A percentile compares a stretch with the other conserved stretches of the same genome.
Evolutionary conservation across 2,888 invertebrate genomes (phyloP).

Genomic region (Ophion ventricosus): DNA sequence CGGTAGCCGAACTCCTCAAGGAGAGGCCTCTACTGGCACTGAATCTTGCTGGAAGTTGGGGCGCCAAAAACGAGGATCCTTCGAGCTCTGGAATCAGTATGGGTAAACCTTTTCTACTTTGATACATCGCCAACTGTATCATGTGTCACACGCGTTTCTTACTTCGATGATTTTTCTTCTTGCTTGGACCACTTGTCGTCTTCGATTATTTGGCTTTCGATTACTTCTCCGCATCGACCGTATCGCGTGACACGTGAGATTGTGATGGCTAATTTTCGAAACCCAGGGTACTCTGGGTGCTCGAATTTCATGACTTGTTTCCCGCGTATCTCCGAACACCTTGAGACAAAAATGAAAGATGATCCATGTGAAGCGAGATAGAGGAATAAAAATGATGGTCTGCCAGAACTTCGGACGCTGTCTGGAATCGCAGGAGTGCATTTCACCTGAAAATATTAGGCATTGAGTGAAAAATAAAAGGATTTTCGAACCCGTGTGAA

Average conservation of each 20-base stretch:
- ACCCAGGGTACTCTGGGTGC: slow-evolving; percentile 13
- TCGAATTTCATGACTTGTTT: slow-evolving; percentile 34
- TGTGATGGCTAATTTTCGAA: slow-evolving; percentile 24
- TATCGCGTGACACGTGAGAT: neutral
- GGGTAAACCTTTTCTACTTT: slow-evolving; percentile 78
- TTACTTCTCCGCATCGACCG: slow-evolving; percentile 13
- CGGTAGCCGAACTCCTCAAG: slow-evolving; percentile 84
- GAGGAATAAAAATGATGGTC: neutral
- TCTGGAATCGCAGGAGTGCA: neutral
- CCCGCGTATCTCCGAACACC: neutral
- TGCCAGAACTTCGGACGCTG: slow-evolving; percentile 22
- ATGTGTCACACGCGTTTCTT: slow-evolving; percentile 24
- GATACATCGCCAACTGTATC: slow-evolving; percentile 41
- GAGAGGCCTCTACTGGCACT: slow-evolving; percentile 84
- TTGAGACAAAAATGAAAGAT: slow-evolving; percentile 22
- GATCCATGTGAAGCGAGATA: slow-evolving; percentile 1
- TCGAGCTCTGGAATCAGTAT: slow-evolving; percentile 84
- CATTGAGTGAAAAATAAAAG: no score
- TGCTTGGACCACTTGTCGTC: slow-evolving; percentile 8
- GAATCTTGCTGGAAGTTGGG: slow-evolving; percentile 85
- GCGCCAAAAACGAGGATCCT: slow-evolving; percentile 84
- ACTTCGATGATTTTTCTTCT: neutral
- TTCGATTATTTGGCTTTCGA: slow-evolving; percentile 54
- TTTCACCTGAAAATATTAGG: neutral
- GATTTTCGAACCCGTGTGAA: no score